Evolutionary conservation across 2,888 invertebrate species (phyloP), one percentile per base, ranked within the genome.

Genomic region (Chrysolina oricalcia): DNA sequence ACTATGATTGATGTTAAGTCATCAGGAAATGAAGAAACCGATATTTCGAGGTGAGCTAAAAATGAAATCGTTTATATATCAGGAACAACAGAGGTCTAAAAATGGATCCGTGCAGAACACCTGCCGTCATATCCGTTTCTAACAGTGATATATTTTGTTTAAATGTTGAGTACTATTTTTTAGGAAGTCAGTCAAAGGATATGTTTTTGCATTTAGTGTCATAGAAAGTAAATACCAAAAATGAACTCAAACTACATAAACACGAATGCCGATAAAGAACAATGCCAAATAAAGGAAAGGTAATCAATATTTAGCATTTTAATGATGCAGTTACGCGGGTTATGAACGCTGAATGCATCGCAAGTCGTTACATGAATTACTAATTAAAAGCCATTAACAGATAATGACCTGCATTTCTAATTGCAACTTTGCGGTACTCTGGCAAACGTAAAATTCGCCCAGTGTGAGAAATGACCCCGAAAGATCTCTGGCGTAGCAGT

Each of bases 351-450:
- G n/a, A 13, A 46, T n/a, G 46, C n/a, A 6, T 6, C 35, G 9
- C 27, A 59, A 17, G 27, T 35, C 59, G 59, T 59, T 35, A 27
- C 59, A 59, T 13, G 35, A 35, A 35, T 35, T 59, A 59, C 59
- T 59, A 59, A 59, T 59, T 59, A n/a, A 59, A 59, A 59, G n/a
- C 59, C 13, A 59, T 59, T 59, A 59, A 35, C 35, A 35, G 59
- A 59, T 59, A 59, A 59, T 59, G 59, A 59, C 59, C 59, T 59
- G 59, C 59, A 27, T 59, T 59, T 59, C 59, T 59, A 59, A 59
- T 59, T 59, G 59, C 59, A 27, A 59, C 8, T 59, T 59, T 59
- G 59, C 59, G 59, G 59, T 59, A 59, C 59, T 59, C 35, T 27
- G 35, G 11, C 27, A 59, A 59, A 59, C 35, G 35, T 9, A n/a